A percentile compares a stretch with the other conserved stretches of the same genome.
phyloP scores from a whole-genome alignment of 2,113 vertebrate species.

The Nycticryphes semicollaris region DNA sequence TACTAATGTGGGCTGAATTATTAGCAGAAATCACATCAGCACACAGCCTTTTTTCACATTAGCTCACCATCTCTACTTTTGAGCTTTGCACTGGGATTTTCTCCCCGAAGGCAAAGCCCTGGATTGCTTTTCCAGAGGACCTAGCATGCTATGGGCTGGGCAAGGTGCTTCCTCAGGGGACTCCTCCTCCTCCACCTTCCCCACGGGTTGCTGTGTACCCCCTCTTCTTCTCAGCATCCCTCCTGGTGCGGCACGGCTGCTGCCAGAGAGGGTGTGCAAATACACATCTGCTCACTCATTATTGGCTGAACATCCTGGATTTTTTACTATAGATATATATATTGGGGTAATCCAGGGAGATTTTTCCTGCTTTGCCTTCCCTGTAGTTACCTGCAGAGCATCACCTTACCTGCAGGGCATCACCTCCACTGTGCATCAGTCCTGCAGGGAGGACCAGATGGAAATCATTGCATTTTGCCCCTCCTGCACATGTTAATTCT shows the following conservation, averaged over 20 bases:
- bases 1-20: background rate
- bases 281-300: background rate
- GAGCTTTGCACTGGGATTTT: background rate
- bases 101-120: background rate
- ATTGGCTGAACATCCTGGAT: fast-evolving
- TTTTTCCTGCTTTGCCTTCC: background rate
- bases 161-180: background rate
- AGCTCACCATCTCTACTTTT: background rate
- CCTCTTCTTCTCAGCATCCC: background rate
- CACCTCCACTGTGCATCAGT: background rate
- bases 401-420: background rate
- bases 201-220: fast-evolving
- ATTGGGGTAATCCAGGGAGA: background rate
- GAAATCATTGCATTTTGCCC: background rate
- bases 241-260: background rate
- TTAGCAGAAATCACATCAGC: background rate
- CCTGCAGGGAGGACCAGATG: background rate
- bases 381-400: background rate
- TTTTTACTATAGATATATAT: background rate
- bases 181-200: background rate
- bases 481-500: background rate
- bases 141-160: fast-evolving
- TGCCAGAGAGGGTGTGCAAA: background rate
- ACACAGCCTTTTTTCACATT: background rate
- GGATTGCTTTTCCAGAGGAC: background rate